Conservation (phyloP, 1,140 invertebrate species). For the Solenopsis invicta region DNA sequence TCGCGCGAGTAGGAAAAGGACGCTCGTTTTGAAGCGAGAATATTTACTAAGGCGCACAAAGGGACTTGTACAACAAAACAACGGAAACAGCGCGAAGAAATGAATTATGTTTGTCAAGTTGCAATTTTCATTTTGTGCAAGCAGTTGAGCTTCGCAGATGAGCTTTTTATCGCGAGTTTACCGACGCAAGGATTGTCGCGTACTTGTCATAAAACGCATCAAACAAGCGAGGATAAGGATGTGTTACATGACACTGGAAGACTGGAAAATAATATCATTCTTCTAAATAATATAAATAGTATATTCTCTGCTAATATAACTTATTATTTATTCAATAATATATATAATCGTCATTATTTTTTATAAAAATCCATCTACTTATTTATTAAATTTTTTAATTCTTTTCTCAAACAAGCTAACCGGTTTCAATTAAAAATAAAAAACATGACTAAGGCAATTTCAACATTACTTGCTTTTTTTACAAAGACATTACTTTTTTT, state of each 20-base stretch:
- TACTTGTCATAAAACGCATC: neutral
- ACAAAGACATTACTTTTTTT: too few relatives aligned
- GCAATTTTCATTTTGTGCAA: slow-evolving; percentile 10
- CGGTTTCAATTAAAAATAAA: too few relatives aligned
- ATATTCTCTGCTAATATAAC: too few relatives aligned
- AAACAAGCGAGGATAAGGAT: neutral
- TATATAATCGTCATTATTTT: too few relatives aligned
- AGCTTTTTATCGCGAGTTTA: slow-evolving; percentile 20
- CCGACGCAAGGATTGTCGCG: neutral
- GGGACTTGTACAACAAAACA: slow-evolving; percentile 2
- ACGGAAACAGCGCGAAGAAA: slow-evolving; percentile 19
- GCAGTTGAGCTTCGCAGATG: slow-evolving; percentile 4
- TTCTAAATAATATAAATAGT: too few relatives aligned
- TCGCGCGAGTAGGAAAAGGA: neutral
- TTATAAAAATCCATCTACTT: too few relatives aligned
- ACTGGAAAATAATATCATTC: too few relatives aligned
- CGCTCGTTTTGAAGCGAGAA: neutral
- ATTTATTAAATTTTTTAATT: too few relatives aligned
- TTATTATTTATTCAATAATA: too few relatives aligned
- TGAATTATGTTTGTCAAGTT: slow-evolving; percentile 51
- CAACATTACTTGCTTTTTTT: too few relatives aligned
- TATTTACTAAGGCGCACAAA: neutral
- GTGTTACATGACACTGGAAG: neutral
- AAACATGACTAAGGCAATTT: too few relatives aligned
- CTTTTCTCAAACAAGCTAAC: too few relatives aligned